A percentile compares a stretch with the other conserved stretches of the same genome.
phyloP scores from a whole-genome alignment of 2,113 vertebrate genomes.

The Merops nubicus region DNA sequence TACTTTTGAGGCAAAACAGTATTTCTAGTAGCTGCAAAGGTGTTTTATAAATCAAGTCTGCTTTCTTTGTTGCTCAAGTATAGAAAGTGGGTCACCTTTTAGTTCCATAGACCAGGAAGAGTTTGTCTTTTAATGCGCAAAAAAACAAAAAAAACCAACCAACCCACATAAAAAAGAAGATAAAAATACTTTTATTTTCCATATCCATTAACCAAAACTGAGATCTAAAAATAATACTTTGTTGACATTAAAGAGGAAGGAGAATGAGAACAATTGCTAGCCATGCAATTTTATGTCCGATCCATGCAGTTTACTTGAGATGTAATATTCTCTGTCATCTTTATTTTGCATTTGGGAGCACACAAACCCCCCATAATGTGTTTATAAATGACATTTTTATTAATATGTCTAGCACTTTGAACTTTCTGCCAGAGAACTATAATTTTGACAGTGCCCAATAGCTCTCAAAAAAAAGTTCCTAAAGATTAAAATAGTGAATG shows the following conservation, averaged over 20 bases:
- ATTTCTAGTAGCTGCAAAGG: neutral
- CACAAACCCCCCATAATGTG: fast-evolving
- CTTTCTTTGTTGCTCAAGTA: neutral
- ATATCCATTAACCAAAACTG: neutral
- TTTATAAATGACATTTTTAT: neutral
- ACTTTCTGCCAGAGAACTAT: neutral
- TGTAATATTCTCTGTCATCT: neutral
- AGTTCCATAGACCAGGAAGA: neutral
- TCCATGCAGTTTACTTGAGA: neutral
- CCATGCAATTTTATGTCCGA: neutral
- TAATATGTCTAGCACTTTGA: neutral
- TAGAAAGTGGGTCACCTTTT: neutral
- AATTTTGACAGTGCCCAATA: neutral
- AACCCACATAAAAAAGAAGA: neutral
- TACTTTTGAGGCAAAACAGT: neutral
- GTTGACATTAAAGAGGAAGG: neutral
- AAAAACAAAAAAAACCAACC: neutral
- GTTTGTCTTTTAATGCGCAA: neutral
- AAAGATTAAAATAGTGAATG: neutral
- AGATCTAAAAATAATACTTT: neutral
- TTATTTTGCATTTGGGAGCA: neutral
- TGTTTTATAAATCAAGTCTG: neutral
- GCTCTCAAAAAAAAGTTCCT: neutral
- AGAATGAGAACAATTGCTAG: neutral
- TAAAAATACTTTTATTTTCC: neutral